Evolutionary conservation across 2,113 vertebrate genomes (phyloP).

Genomic region (Cromileptes altivelis): DNA sequence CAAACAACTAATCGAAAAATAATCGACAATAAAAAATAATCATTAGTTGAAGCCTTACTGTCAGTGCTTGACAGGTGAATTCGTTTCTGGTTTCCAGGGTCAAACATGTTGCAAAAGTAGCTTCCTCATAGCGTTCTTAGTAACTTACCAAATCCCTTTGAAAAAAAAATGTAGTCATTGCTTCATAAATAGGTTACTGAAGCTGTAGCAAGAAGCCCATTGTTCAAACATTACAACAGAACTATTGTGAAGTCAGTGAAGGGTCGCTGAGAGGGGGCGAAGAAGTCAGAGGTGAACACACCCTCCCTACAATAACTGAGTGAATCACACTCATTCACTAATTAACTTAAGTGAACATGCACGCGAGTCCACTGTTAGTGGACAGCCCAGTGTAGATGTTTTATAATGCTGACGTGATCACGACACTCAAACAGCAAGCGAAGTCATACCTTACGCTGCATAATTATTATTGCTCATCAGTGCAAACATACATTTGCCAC

Average conservation of each 20-base stretch:
- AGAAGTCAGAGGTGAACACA: background rate
- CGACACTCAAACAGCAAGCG: background rate
- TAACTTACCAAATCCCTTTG: background rate
- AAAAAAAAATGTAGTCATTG: background rate
- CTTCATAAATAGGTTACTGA: background rate
- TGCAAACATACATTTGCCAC: background rate
- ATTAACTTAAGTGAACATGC: background rate
- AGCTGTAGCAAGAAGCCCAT: background rate
- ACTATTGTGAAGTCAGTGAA: background rate
- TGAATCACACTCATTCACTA: background rate
- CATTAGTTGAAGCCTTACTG: no score
- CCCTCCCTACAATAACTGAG: background rate
- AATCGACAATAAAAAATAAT: no score
- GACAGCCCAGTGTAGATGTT: background rate
- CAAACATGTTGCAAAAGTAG: background rate
- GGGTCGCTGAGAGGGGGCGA: background rate
- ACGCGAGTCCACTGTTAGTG: background rate
- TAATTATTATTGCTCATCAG: background rate
- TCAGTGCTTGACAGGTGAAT: background rate
- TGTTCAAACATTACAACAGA: conserved; percentile 4
- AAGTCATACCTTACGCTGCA: background rate
- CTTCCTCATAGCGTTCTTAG: background rate
- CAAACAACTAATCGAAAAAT: no score
- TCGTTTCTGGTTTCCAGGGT: background rate
- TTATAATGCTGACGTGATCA: background rate